phyloP scores from a whole-genome alignment of 2,888 invertebrate species.

The Drosophila tripunctata region DNA sequence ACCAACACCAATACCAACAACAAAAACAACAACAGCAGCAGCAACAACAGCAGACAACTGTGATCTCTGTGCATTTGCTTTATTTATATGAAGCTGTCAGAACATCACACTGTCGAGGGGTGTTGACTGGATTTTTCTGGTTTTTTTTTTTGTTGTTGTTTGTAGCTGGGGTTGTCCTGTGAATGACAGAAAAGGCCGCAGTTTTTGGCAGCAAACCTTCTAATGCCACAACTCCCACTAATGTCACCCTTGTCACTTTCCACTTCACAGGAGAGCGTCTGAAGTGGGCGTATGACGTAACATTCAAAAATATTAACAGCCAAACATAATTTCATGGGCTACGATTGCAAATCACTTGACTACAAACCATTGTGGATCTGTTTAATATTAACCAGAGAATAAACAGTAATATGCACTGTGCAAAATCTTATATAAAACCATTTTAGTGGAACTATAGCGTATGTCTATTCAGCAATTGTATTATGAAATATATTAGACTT shows the following conservation, averaged over 20 bases:
- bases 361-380: not conserved
- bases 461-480: too few relatives aligned
- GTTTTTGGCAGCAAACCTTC: conserved; percentile 37
- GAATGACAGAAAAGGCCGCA: conserved; percentile 63
- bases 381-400: not conserved
- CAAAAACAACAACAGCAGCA: conserved; percentile 16
- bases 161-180: conserved; percentile 41
- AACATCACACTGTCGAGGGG: conserved; percentile 28
- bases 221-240: not conserved
- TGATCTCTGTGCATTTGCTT: conserved; percentile 54
- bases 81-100: conserved; percentile 74
- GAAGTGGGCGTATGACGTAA: conserved; percentile 16
- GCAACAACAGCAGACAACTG: conserved; percentile 13
- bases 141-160: not conserved
- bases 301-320: conserved; percentile 8
- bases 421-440: too few relatives aligned
- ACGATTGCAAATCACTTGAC: conserved; percentile 11
- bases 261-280: conserved; percentile 1
- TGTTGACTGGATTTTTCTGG: conserved; percentile 1
- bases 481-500: too few relatives aligned
- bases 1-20: conserved; percentile 13
- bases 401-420: too few relatives aligned
- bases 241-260: not conserved
- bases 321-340: conserved; percentile 18
- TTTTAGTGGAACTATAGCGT: too few relatives aligned